phyloP scores from a whole-genome alignment of 2,888 invertebrate genomes.

The Agrilus mali region DNA sequence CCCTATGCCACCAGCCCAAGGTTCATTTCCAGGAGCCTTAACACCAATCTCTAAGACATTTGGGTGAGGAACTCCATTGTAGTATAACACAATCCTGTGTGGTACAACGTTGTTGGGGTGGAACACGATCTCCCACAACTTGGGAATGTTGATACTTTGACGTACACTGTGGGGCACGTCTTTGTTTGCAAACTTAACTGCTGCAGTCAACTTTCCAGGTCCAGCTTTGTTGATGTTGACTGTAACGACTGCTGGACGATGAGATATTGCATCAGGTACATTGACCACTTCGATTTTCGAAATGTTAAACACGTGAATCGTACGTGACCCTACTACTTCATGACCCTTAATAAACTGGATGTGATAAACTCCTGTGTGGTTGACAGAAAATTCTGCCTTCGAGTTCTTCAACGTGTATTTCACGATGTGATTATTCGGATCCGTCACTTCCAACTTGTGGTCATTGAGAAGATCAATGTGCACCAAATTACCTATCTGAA shows the following conservation, averaged over 20 bases:
- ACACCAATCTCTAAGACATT: slow-evolving; percentile 41
- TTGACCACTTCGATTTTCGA: slow-evolving; percentile 32
- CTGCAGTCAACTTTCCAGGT: slow-evolving; percentile 67
- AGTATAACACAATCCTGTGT: slow-evolving; percentile 73
- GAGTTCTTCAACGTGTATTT: slow-evolving; percentile 30
- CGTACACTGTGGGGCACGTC: slow-evolving; percentile 74
- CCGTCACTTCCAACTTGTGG: slow-evolving; percentile 52
- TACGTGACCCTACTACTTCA: slow-evolving; percentile 29
- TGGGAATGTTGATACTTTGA: slow-evolving; percentile 54
- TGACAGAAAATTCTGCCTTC: slow-evolving; percentile 37
- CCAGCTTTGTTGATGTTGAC: slow-evolving; percentile 57
- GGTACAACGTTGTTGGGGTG: slow-evolving; percentile 80
- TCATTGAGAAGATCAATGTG: slow-evolving; percentile 50
- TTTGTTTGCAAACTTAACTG: slow-evolving; percentile 68
- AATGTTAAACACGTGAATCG: slow-evolving; percentile 65
- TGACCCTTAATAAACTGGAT: slow-evolving; percentile 21
- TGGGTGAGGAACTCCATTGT: slow-evolving; percentile 69
- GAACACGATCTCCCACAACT: slow-evolving; percentile 72
- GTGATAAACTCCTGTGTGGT: slow-evolving; percentile 42
- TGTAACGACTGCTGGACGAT: slow-evolving; percentile 68
- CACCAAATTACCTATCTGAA: slow-evolving; percentile 52
- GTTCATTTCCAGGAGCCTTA: slow-evolving; percentile 34
- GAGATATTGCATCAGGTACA: slow-evolving; percentile 56
- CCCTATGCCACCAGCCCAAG: slow-evolving; percentile 61
- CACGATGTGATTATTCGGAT: slow-evolving; percentile 45